Base-by-base conservation (phyloP, 2,797 vertebrate genomes). In the Podargus strigoides region DNA sequence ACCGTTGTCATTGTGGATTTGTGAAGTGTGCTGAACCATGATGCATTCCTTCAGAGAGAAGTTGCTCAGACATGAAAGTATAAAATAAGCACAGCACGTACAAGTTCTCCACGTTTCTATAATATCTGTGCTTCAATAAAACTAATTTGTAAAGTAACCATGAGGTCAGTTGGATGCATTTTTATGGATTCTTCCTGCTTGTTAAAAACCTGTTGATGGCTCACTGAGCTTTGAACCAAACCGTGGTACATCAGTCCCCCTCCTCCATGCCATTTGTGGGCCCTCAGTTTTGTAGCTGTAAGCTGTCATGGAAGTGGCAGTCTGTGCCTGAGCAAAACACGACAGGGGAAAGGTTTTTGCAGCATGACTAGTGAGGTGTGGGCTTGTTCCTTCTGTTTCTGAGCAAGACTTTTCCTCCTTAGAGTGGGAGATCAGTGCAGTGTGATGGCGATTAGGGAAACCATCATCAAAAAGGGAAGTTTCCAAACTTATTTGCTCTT, bases 1-100 rank as follows among this genome's bases (percentile, higher is more conserved):
- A 69, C 63, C 78, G 94, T 93, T 96, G 91, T 97, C 93, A 94
- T 89, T 75, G 88, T 52, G 88, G 83, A 92, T 95, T 96, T 95
- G 85, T 87, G 79, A 95, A 92, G 91, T 78, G 86, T 87, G 76
- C 77, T 95, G 92, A 93, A 87, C 64, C 70, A 49, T 80, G 88
- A 91, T 90, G 90, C 64, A 44, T 95, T 95, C 64, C 85, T 95
- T 95, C 30, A 4, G 83, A 91, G 64, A 42, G 78, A 95, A 80
- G 73, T 53, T 90, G 85, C 60, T 90, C 68, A 90, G 85, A 94
- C 89, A 86, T 75, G 83, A 81, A 93, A 80, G 47, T 85, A 62
- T 82, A 78, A 90, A 89, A 79, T 74, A 79, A 90, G 47, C 89
- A 75, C 62, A 78, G 62, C 60, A 72, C 9, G 3, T 78, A 64